Evolutionary conservation across 2,888 invertebrate species (phyloP).

Genomic region (Syritta pipiens): DNA sequence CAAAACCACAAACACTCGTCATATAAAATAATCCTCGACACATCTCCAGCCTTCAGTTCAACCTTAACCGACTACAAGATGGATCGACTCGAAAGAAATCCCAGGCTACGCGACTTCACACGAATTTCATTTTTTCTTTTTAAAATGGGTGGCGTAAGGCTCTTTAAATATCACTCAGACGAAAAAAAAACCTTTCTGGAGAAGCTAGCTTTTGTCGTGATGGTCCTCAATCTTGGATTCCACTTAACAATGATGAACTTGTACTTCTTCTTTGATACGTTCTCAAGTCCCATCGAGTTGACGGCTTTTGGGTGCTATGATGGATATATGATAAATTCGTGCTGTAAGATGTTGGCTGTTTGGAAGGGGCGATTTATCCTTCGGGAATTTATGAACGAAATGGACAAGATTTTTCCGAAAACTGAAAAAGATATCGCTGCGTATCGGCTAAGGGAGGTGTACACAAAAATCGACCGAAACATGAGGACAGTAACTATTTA

Average conservation of each 20-base stretch:
- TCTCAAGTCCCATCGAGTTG: slow-evolving; percentile 20
- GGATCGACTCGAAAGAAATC: slow-evolving; percentile 2
- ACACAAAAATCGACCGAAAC: slow-evolving; percentile 30
- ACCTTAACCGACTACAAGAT: slow-evolving; percentile 1
- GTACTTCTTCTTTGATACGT: neutral
- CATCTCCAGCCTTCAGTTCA: too few relatives aligned
- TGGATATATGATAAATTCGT: slow-evolving; percentile 33
- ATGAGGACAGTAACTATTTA: slow-evolving; percentile 53
- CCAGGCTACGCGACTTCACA: slow-evolving; percentile 47
- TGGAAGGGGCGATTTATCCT: slow-evolving; percentile 41
- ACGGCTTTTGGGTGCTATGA: slow-evolving; percentile 39
- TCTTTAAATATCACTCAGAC: slow-evolving; percentile 22
- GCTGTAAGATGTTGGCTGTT: slow-evolving; percentile 34
- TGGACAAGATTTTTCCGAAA: slow-evolving; percentile 61
- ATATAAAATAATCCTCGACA: too few relatives aligned
- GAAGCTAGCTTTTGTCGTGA: neutral
- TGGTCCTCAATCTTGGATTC: neutral
- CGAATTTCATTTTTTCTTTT: slow-evolving; percentile 26
- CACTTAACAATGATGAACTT: neutral
- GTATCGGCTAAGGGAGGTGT: slow-evolving; percentile 56
- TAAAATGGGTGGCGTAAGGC: slow-evolving; percentile 23
- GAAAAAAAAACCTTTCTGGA: neutral
- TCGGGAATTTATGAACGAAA: slow-evolving; percentile 25
- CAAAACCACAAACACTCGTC: too few relatives aligned
- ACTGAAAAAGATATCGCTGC: slow-evolving; percentile 20